Evolutionary conservation across 2,888 invertebrate genomes (phyloP).

Genomic region (Leptopilina drosophilae): DNA sequence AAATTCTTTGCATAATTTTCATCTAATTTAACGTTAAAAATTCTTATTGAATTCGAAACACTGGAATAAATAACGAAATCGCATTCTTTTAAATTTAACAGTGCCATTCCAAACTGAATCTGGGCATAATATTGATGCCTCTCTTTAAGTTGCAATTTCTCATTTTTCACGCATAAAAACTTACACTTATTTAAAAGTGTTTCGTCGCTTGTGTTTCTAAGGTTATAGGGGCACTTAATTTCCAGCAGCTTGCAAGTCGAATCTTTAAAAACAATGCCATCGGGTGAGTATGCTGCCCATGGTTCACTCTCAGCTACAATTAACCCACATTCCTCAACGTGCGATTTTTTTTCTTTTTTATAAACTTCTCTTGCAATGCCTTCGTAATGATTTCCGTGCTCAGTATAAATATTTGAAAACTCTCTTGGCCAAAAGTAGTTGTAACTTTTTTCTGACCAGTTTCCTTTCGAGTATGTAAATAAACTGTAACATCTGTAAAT

Average conservation of each 20-base stretch:
- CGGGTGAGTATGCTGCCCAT: too few relatives aligned
- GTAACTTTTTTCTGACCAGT: constrained; percentile 27
- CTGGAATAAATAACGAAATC: constrained; percentile 13
- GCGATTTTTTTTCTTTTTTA: background rate
- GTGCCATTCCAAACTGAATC: constrained; percentile 43
- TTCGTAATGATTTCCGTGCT: background rate
- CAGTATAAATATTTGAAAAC: background rate
- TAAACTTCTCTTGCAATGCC: background rate
- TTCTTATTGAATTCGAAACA: background rate
- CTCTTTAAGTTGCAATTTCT: constrained; percentile 29
- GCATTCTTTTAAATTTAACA: constrained; percentile 13
- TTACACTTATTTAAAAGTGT: background rate
- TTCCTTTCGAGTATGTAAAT: constrained; percentile 33
- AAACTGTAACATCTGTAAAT: constrained; percentile 6
- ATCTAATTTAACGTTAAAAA: background rate
- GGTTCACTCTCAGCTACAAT: background rate
- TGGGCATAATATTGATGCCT: constrained; percentile 48
- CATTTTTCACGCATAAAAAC: constrained; percentile 10
- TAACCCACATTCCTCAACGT: background rate
- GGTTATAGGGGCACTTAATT: too few relatives aligned
- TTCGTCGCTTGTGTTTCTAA: background rate
- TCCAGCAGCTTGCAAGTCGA: too few relatives aligned
- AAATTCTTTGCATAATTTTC: background rate
- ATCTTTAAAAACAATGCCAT: too few relatives aligned
- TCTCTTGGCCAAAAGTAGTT: constrained; percentile 42